These are phyloP conservation scores for Neoniphon sammara DNA, from an alignment of 2,797 vertebrate species.

Conservation along the genomic window DNA sequence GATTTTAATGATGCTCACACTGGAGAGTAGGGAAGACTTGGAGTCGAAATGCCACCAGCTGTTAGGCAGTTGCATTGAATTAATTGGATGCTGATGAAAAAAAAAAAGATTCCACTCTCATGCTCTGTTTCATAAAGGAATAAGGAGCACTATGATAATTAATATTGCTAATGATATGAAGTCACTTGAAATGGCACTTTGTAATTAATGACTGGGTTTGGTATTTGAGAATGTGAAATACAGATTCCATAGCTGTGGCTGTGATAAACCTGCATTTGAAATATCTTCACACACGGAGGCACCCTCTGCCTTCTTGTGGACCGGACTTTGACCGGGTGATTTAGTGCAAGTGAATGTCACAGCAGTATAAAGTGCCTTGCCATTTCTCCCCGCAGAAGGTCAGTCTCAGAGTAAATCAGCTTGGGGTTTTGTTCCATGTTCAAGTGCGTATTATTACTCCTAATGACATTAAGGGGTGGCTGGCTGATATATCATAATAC, in stretches of 20 bases:
- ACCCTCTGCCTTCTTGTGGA: slow-evolving; percentile 45
- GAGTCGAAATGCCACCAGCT: slow-evolving; percentile 90
- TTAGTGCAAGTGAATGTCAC: slow-evolving; percentile 71
- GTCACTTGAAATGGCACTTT: slow-evolving; percentile 82
- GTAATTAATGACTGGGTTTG: slow-evolving; percentile 80
- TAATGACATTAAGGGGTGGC: slow-evolving; percentile 75
- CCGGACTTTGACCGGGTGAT: slow-evolving; percentile 72
- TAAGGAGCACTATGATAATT: slow-evolving; percentile 84
- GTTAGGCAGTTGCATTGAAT: slow-evolving; percentile 87
- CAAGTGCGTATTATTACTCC: slow-evolving; percentile 81
- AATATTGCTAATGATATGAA: slow-evolving; percentile 85
- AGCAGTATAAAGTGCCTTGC: slow-evolving; percentile 63
- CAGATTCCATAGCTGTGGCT: slow-evolving; percentile 55
- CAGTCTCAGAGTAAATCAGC: slow-evolving; percentile 72
- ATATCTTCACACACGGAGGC: slow-evolving; percentile 46
- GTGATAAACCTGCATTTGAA: slow-evolving; percentile 63
- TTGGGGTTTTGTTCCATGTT: slow-evolving; percentile 69
- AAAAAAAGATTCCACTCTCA: slow-evolving; percentile 76
- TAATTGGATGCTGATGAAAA: slow-evolving; percentile 87
- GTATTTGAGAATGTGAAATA: slow-evolving; percentile 65
- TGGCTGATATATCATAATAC: slow-evolving; percentile 71
- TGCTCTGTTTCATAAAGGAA: slow-evolving; percentile 84
- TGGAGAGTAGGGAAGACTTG: slow-evolving; percentile 87
- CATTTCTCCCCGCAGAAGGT: slow-evolving; percentile 69
- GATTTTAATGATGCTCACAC: slow-evolving; percentile 89